phyloP scores from a whole-genome alignment of 2,113 vertebrate genomes.

The Murina feae region DNA sequence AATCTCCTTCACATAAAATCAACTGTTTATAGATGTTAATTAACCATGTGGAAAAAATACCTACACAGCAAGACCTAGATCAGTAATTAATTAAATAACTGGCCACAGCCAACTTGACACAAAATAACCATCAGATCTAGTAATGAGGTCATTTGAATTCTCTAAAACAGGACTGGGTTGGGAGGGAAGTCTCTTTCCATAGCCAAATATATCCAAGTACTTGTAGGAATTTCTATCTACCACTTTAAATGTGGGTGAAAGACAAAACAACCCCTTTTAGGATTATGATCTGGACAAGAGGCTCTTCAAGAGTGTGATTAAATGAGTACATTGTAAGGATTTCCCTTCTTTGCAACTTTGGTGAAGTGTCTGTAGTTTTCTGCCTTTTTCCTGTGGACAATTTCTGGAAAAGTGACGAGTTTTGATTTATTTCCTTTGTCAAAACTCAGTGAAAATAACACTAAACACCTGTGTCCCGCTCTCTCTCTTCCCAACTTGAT shows the following conservation, averaged over 20 bases:
- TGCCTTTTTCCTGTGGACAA: not conserved
- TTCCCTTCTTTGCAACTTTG: not conserved
- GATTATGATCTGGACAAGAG: not conserved
- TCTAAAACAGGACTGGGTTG: not conserved
- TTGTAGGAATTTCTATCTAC: not conserved
- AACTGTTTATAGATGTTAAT: not conserved
- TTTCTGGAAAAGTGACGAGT: not conserved
- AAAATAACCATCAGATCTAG: not conserved
- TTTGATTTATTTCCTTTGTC: constrained; percentile 18
- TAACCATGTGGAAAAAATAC: not conserved
- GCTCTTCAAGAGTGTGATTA: not conserved
- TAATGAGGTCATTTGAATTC: not conserved
- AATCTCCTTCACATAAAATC: constrained; percentile 3
- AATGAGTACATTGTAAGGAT: not conserved
- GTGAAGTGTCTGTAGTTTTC: not conserved
- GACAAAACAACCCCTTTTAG: not conserved
- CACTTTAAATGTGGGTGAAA: not conserved
- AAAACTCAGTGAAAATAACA: constrained; percentile 23
- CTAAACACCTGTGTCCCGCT: not conserved
- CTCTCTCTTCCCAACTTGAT: not conserved
- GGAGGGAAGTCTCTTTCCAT: not conserved
- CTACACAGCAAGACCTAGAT: not conserved
- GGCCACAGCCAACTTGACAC: not conserved
- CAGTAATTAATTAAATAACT: not conserved
- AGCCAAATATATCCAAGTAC: not conserved